These are phyloP conservation scores for Panzeria rudis DNA, from an alignment of 2,888 invertebrate genomes.

Conservation along the genomic window DNA sequence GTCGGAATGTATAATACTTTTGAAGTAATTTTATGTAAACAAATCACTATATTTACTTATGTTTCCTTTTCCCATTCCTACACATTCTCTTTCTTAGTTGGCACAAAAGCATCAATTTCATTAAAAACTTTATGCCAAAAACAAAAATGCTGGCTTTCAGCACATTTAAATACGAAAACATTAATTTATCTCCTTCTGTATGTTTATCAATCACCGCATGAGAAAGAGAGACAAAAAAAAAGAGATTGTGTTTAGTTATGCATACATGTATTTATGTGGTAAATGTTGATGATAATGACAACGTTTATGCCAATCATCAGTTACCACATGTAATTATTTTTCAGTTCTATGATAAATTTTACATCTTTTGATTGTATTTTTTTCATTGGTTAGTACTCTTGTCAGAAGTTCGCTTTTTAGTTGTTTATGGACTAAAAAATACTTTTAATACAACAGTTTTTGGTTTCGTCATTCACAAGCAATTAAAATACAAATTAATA, in stretches of 20 bases:
- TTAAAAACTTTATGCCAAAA: constrained; percentile 65
- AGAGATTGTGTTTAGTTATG: constrained; percentile 8
- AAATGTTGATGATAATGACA: constrained; percentile 64
- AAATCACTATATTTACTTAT: constrained; percentile 45
- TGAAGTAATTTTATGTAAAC: constrained; percentile 60
- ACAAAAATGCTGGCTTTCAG: constrained; percentile 65
- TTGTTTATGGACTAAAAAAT: too few relatives aligned
- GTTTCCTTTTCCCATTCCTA: neutral
- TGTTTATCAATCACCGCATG: constrained; percentile 1
- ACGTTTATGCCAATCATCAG: constrained; percentile 62
- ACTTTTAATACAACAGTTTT: constrained; percentile 10
- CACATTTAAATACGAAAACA: constrained; percentile 34
- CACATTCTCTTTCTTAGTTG: constrained; percentile 16
- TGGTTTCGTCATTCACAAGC: constrained; percentile 14
- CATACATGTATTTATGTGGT: constrained; percentile 42
- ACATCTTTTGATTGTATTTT: constrained; percentile 30
- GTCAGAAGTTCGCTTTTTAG: constrained; percentile 7
- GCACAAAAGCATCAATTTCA: constrained; percentile 67
- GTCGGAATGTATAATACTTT: constrained; percentile 45
- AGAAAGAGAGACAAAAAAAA: neutral
- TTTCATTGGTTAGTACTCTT: neutral
- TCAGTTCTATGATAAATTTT: constrained; percentile 54
- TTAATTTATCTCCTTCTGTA: neutral
- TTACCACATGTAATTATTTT: constrained; percentile 64
- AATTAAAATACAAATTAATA: neutral